Evolutionary conservation across 2,797 vertebrate species (phyloP).

Genomic region (Paramormyrops hopkinsi): DNA sequence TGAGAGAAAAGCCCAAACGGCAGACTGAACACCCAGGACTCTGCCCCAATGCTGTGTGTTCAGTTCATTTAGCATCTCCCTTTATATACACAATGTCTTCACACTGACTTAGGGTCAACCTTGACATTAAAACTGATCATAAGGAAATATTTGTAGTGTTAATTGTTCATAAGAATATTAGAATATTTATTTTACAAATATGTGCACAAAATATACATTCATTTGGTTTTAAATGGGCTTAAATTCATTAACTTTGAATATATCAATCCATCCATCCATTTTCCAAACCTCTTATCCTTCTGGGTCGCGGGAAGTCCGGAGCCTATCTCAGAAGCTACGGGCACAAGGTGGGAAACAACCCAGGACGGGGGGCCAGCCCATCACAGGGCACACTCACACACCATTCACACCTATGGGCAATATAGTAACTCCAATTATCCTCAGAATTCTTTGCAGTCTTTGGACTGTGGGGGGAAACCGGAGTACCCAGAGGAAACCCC

Average conservation of each 20-base stretch:
- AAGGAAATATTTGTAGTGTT: background rate
- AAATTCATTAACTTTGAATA: background rate
- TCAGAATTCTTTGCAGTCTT: background rate
- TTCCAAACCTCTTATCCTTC: background rate
- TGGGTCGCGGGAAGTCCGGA: background rate
- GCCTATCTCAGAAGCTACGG: background rate
- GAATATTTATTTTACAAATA: background rate
- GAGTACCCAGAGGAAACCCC: background rate
- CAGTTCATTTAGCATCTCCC: background rate
- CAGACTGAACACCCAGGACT: background rate
- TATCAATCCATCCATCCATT: background rate
- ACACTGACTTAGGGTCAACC: slow-evolving; percentile 6
- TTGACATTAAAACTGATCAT: slow-evolving; percentile 24
- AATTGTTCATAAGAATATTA: background rate
- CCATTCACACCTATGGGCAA: background rate
- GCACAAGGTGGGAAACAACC: background rate
- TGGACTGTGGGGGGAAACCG: background rate
- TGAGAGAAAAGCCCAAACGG: background rate
- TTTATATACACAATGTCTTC: slow-evolving; percentile 8
- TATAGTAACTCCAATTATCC: background rate
- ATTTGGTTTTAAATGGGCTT: background rate
- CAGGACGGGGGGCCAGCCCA: background rate
- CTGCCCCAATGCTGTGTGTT: background rate
- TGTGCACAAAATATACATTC: background rate
- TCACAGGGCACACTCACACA: background rate